phyloP scores from a whole-genome alignment of 2,113 vertebrate species.

The Callopanchax toddi region DNA sequence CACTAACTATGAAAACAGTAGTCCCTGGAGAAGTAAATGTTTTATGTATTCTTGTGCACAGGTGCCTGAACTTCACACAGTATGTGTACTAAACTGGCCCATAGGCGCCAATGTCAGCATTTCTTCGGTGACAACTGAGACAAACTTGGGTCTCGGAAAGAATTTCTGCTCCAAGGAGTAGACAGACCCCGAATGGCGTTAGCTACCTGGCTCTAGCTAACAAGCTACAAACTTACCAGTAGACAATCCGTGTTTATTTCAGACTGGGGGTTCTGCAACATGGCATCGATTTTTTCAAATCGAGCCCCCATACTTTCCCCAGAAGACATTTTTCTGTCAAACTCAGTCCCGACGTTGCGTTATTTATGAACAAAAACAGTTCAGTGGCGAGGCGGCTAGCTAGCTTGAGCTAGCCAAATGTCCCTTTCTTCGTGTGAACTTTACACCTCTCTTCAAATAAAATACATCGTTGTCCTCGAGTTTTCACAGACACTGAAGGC shows the following conservation, averaged over 20 bases:
- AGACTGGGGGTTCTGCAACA: constrained; percentile 95
- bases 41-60: not conserved
- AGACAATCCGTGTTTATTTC: constrained; percentile 98
- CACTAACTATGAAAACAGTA: no score
- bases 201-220: constrained; percentile 43
- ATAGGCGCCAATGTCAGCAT: constrained; percentile 7
- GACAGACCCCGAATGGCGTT: constrained; percentile 55
- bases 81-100: not conserved
- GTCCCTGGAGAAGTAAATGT: no score
- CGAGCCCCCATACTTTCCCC: constrained; percentile 92
- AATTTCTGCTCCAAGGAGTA: constrained; percentile 59
- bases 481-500: constrained; percentile 49
- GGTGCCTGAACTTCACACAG: not conserved
- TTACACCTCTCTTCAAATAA: constrained; percentile 67
- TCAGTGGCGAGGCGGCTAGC: constrained; percentile 48
- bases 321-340: constrained; percentile 85
- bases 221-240: constrained; percentile 87
- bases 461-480: constrained; percentile 64
- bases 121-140: constrained; percentile 42
- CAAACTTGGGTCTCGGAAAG: constrained; percentile 50
- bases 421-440: constrained; percentile 73
- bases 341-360: constrained; percentile 40
- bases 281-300: constrained; percentile 95
- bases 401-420: constrained; percentile 59
- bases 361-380: constrained; percentile 54